A percentile compares a stretch with the other conserved stretches of the same genome.
Evolutionary conservation across 2,888 invertebrate species (phyloP).

Genomic region (Zelleria hepariella): DNA sequence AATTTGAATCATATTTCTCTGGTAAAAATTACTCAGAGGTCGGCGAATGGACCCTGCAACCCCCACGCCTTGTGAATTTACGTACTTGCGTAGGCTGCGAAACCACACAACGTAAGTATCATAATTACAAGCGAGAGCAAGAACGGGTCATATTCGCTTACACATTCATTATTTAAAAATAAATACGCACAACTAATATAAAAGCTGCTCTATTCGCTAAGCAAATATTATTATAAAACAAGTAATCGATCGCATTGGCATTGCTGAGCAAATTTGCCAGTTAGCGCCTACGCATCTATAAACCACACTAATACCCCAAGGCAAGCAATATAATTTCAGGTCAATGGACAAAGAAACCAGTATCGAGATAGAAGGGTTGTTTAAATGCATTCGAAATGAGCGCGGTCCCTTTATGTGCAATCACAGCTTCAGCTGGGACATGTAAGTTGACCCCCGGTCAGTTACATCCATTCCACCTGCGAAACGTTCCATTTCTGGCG

Average conservation of each 20-base stretch:
- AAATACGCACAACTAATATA: background rate
- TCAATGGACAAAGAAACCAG: background rate
- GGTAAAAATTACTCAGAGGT: no score
- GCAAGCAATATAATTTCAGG: background rate
- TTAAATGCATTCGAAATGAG: background rate
- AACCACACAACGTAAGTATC: slow-evolving; percentile 21
- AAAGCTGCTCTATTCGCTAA: background rate
- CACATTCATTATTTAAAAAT: background rate
- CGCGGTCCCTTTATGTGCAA: background rate
- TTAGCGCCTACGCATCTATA: background rate
- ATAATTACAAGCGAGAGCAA: slow-evolving; percentile 23
- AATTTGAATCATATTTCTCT: no score
- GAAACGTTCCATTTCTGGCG: background rate
- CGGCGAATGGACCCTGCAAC: no score
- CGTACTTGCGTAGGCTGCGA: slow-evolving; percentile 33
- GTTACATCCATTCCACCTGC: background rate
- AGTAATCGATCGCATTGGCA: background rate
- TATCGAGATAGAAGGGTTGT: background rate
- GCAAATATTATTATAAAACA: background rate
- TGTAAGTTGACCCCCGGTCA: background rate
- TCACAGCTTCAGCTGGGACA: background rate
- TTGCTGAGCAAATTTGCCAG: background rate
- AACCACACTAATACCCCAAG: background rate
- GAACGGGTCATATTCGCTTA: background rate
- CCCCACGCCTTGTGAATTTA: no score